Conservation (phyloP, 2,888 invertebrate genomes). For the Phyllotreta cruciferae region DNA sequence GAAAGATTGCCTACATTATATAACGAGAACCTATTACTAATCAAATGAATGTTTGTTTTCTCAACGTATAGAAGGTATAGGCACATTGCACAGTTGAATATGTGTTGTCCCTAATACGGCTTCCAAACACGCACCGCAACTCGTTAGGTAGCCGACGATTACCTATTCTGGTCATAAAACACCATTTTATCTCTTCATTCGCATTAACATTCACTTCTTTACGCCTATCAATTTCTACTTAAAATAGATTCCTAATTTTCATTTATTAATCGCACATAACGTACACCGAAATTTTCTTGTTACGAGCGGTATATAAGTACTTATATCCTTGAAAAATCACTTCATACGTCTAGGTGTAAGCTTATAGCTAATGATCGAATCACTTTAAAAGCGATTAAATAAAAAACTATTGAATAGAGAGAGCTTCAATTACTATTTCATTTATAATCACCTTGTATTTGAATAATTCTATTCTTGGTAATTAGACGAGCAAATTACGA, state of each 20-base stretch:
- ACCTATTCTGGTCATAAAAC: constrained; percentile 37
- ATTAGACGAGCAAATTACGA: constrained; percentile 7
- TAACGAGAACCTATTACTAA: constrained; percentile 55
- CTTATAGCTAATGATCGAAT: constrained; percentile 6
- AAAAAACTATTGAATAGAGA: constrained; percentile 3
- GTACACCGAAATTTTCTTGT: not conserved
- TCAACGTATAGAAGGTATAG: constrained; percentile 44
- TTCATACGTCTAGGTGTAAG: not conserved
- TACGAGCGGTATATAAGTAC: not conserved
- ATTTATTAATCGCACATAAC: constrained; percentile 1
- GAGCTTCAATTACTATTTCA: constrained; percentile 4
- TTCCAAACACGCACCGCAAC: constrained; percentile 50
- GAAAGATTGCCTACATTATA: constrained; percentile 55
- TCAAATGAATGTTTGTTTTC: constrained; percentile 56
- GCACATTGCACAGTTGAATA: constrained; percentile 46
- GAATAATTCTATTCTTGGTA: constrained; percentile 1
- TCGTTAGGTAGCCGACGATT: constrained; percentile 40
- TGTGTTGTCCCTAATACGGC: constrained; percentile 53
- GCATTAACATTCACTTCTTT: constrained; percentile 29
- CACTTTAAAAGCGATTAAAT: constrained; percentile 3
- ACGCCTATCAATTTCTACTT: constrained; percentile 18
- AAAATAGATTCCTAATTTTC: constrained; percentile 7
- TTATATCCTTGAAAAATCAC: constrained; percentile 1
- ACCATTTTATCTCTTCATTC: constrained; percentile 44
- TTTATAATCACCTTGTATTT: constrained; percentile 9